Base-by-base conservation (phyloP, 2,113 vertebrate genomes). In the Seriola aureovittata region DNA sequence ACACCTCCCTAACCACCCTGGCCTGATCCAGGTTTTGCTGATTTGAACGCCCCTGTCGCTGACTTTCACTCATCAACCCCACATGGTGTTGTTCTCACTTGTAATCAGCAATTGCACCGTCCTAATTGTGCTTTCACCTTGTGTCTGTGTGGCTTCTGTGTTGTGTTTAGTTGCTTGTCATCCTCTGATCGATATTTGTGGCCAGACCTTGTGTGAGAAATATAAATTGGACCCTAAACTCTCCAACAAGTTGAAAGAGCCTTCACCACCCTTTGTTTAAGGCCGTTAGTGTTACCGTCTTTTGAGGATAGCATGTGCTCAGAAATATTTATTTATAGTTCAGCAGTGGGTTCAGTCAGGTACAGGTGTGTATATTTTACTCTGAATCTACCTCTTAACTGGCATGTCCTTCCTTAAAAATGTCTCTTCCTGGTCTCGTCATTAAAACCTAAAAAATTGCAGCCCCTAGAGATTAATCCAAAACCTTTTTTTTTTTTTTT, bases 61-160 rank as follows among this genome's bases (percentile, higher is more conserved):
- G 70, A 84, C 62, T 73, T 29, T 75, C 82, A 90, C 85, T 79
- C 69, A 52, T 75, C 88, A 65, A 63, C 78, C 85, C 78, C 34
- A 75, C 87, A 44, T 87, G 64, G 65, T 89, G 84, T 65, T 63
- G 66, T 89, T 80, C 44, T 75, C 59, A 89, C 88, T 75, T 52
- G 54, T 73, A 80, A 14, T 81, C 60, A 25, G 19, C 54, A 46
- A 34, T 57, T 62, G 23, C 84, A 79, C 78, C 16, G 44, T 81
- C 80, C 73, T 77, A 66, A 36, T 81, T 8, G 50, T 81, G 80
- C 73, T 66, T 74, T 82, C 75, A 82, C 82, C 11, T 77, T 59
- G 54, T 89, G 64, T 85, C 40, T 75, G 66, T 84, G 84, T 71
- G 52, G 40, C 70, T 38, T 69, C 29, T 85, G 71, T 86, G 75